Evolutionary conservation across 2,797 vertebrate species (phyloP), one percentile per base, ranked within the genome.

Genomic region (Yasuhikotakia modesta): DNA sequence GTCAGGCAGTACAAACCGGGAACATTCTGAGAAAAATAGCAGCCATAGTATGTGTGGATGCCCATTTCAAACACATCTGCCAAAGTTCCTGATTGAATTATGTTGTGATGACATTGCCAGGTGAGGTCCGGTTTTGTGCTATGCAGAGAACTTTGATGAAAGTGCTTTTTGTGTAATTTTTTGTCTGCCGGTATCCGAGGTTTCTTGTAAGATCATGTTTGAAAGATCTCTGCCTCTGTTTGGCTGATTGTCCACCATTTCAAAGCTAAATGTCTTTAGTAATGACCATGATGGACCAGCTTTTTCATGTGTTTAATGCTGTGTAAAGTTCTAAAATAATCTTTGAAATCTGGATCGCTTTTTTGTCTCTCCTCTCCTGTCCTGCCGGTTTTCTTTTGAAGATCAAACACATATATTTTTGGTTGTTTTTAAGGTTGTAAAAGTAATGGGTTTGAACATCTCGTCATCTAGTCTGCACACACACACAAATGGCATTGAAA

Each of bases 231-330:
- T 61, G 58, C 24, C 27, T 58, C 57, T 32, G 27, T 63, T 63
- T 63, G 30, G 30, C 60, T 3, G 30, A 32, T 8, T n/a, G 5
- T 55, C 16, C n/a, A 19, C 17, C 39, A 21, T 35, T 53, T 80
- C 24, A 75, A 80, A 48, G 72, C 19, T 70, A 70, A 80, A 69
- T 75, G 73, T n/a, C 66, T 48, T 82, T 79, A 82, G 32, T 82
- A 80, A 80, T 88, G 84, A 79, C 87, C 72, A 53, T 1, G 80
- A 83, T 77, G 69, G 67, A 71, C 76, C 60, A 52, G 76, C 79
- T 85, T 82, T 85, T 84, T 85, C 79, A 58, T 81, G 76, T 70
- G 83, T 80, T 85, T 82, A 85, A 83, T 82, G 82, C 86, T 76
- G 3, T 39, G 32, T 46, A 58, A 76, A 64, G 73, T 71, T 53